Evolutionary conservation across 2,797 vertebrate species (phyloP), one percentile per base, ranked within the genome.

Genomic region (Darevskia nairensis): DNA sequence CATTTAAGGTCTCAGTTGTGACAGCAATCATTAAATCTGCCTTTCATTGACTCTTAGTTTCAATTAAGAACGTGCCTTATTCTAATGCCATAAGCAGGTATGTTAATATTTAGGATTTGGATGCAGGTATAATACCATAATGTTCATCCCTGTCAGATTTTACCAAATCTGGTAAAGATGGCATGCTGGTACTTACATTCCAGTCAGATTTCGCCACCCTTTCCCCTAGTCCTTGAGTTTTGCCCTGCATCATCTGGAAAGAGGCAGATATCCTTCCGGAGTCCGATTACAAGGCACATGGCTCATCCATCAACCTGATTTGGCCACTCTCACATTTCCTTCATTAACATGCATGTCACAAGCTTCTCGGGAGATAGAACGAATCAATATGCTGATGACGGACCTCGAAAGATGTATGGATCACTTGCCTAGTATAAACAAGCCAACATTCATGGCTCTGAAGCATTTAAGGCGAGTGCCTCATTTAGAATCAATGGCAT

Each of bases 401-500:
- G 64, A 83, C 32, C 64, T 78, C 4, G 29, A 78, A 55, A 87
- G 86, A 80, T 74, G 9, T 74, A 87, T 87, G 86, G 78, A 81
- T 87, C 86, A 87, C 68, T 87, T 87, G 78, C 50, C 55, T 78
- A 84, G 27, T 83, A 88, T 69, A 84, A 79, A 71, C 81, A 88
- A 69, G 87, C 75, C 64, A 88, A 61, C 64, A 32, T 78, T 83
- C 82, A 25, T 78, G 29, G 64, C 76, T 84, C 81, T 79, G 81
- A 78, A 88, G 46, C 82, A 84, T 59, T 83, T 71, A 88, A 88
- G 74, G 64, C 44, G 71, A 69, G 29, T 69, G 81, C 17, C 50
- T 87, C 81, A 84, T 88, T 88, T 79, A 79, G 82, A 71, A 88
- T 84, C 81, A 88, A 79, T 84, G 81, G 19, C 25, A 59, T 84